A percentile compares a stretch with the other conserved stretches of the same genome.
Evolutionary conservation across 2,888 invertebrate species (phyloP).

Genomic region (Thera britannica): DNA sequence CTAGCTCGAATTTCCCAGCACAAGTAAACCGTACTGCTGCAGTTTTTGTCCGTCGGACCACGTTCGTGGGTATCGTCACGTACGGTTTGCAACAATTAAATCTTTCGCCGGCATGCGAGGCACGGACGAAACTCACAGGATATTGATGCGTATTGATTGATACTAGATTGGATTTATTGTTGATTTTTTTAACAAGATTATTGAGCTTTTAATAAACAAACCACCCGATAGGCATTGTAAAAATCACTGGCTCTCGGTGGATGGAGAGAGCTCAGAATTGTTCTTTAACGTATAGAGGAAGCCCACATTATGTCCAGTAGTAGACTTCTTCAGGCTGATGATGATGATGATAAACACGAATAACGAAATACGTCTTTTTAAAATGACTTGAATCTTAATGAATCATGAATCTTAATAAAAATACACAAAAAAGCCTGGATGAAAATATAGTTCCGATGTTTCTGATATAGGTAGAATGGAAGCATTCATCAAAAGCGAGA

Average conservation of each 20-base stretch:
- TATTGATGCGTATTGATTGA: slow-evolving; percentile 29
- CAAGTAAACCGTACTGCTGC: slow-evolving; percentile 37
- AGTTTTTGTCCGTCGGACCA: slow-evolving; percentile 40
- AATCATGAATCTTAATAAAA: no score
- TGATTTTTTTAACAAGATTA: neutral
- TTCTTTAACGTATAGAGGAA: no score
- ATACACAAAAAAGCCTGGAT: neutral
- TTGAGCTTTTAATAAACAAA: neutral
- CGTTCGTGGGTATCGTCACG: slow-evolving; percentile 53
- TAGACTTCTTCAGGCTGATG: no score
- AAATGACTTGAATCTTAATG: no score
- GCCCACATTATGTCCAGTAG: no score
- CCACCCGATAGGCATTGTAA: no score
- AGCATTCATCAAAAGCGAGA: neutral
- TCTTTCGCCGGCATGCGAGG: slow-evolving; percentile 43
- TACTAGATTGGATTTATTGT: slow-evolving; percentile 11
- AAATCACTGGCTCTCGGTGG: no score
- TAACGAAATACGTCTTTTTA: no score
- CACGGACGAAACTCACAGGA: slow-evolving; percentile 32
- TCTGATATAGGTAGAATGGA: neutral
- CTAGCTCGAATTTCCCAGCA: slow-evolving; percentile 21
- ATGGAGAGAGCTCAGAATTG: no score
- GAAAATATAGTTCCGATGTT: neutral
- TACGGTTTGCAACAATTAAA: slow-evolving; percentile 62
- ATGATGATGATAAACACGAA: no score